These are phyloP conservation scores for Listronotus oregonensis DNA, from an alignment of 1,140 invertebrate species.

Conservation along the genomic window DNA sequence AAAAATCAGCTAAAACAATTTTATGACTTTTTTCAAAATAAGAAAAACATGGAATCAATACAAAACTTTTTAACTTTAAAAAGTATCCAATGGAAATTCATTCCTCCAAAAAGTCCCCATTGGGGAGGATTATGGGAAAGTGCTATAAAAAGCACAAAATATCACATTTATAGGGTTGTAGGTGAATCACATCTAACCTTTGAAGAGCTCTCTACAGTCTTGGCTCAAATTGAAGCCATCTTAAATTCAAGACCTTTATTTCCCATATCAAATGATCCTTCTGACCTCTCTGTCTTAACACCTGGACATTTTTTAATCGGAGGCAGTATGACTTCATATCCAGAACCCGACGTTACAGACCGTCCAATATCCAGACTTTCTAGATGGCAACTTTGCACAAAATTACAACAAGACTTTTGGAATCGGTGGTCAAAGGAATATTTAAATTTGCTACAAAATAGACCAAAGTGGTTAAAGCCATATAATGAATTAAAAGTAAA, in stretches of 20 bases:
- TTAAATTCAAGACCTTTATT: slow-evolving; percentile 49
- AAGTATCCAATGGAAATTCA: slow-evolving; percentile 55
- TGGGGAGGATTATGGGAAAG: slow-evolving; percentile 53
- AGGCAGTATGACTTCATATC: background rate
- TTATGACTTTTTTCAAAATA: background rate
- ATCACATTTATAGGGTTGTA: slow-evolving; percentile 35
- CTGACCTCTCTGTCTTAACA: background rate
- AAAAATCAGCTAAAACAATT: background rate
- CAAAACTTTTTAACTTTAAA: background rate
- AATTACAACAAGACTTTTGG: too few species aligned
- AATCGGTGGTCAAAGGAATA: too few species aligned
- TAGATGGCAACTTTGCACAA: too few species aligned
- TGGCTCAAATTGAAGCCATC: slow-evolving; percentile 50
- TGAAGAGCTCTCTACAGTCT: slow-evolving; percentile 44
- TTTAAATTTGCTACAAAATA: too few species aligned
- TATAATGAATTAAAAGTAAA: background rate
- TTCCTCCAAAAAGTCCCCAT: slow-evolving; percentile 50
- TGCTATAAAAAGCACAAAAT: slow-evolving; percentile 29
- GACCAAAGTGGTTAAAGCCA: background rate
- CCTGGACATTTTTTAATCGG: slow-evolving; percentile 8
- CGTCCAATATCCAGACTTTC: background rate
- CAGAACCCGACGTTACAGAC: background rate
- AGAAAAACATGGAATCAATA: background rate
- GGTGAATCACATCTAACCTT: slow-evolving; percentile 29
- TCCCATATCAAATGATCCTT: background rate